A percentile compares a stretch with the other conserved stretches of the same genome.
These are phyloP conservation scores for Beris morrisii DNA, from an alignment of 2,888 invertebrate species.

Conservation along the genomic window DNA sequence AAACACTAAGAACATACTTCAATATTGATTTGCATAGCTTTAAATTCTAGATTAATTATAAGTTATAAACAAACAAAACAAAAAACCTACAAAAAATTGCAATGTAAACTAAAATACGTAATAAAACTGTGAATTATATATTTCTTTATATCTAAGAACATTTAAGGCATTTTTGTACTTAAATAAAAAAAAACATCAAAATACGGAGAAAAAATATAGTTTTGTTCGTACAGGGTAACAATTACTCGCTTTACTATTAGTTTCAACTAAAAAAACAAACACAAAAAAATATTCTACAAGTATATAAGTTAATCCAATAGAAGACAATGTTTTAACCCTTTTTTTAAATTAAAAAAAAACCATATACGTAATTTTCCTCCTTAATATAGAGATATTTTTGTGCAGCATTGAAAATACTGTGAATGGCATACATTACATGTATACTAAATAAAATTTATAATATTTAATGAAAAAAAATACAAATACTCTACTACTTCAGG, in stretches of 20 bases:
- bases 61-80: not conserved
- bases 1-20: too few relatives aligned
- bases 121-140: slow-evolving; percentile 36
- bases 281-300: slow-evolving; percentile 34
- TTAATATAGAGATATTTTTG: slow-evolving; percentile 40
- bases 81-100: slow-evolving; percentile 24
- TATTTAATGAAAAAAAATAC: slow-evolving; percentile 17
- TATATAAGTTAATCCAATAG: slow-evolving; percentile 1
- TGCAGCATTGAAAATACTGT: slow-evolving; percentile 41
- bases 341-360: slow-evolving; percentile 30
- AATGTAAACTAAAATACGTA: slow-evolving; percentile 37
- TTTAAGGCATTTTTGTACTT: slow-evolving; percentile 37
- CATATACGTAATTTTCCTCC: slow-evolving; percentile 40
- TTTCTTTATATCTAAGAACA: slow-evolving; percentile 30
- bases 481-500: slow-evolving; percentile 32
- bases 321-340: slow-evolving; percentile 41
- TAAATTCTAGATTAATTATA: too few relatives aligned
- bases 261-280: slow-evolving; percentile 36
- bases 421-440: slow-evolving; percentile 44
- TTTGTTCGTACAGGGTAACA: slow-evolving; percentile 32
- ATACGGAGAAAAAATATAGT: not conserved
- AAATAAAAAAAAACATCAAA: slow-evolving; percentile 23
- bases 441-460: slow-evolving; percentile 39
- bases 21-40: too few relatives aligned
- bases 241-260: slow-evolving; percentile 30